These are phyloP conservation scores for Capreolus pygargus DNA, from an alignment of 2,113 vertebrate species.

Conservation along the genomic window DNA sequence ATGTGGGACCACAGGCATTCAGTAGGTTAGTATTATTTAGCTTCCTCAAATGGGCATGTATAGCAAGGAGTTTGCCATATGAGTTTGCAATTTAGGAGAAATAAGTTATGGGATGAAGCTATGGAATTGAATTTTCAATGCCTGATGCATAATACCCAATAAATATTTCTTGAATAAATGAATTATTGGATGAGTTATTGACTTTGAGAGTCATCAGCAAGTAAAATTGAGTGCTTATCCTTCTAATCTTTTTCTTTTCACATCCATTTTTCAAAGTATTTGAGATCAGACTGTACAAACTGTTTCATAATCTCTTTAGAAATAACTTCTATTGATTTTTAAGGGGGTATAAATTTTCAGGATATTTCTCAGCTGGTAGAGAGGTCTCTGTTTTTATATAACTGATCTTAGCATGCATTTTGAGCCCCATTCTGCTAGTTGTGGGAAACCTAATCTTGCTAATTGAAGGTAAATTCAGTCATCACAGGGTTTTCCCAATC, in stretches of 20 bases:
- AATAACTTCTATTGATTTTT: neutral
- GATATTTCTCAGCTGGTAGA: constrained; percentile 16
- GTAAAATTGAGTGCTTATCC: neutral
- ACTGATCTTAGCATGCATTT: neutral
- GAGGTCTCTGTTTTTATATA: constrained; percentile 16
- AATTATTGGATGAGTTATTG: constrained; percentile 9
- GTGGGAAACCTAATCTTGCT: neutral
- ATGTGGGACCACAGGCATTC: neutral
- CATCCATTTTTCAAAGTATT: constrained; percentile 28
- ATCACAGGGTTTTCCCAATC: constrained; percentile 16
- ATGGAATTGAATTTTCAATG: neutral
- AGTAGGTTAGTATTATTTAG: neutral
- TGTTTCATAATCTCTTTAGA: neutral
- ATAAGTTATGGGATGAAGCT: neutral
- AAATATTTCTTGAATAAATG: neutral
- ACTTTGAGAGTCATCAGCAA: constrained; percentile 7
- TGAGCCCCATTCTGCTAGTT: neutral
- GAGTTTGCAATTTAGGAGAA: constrained; percentile 5
- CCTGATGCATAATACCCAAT: neutral
- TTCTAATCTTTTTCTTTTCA: neutral
- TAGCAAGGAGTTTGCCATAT: neutral
- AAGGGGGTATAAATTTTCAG: neutral
- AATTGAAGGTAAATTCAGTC: neutral
- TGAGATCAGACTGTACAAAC: neutral
- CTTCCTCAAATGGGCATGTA: neutral